Evolutionary conservation across 2,113 vertebrate genomes (phyloP).

Genomic region (Pelecanoides urinatrix): DNA sequence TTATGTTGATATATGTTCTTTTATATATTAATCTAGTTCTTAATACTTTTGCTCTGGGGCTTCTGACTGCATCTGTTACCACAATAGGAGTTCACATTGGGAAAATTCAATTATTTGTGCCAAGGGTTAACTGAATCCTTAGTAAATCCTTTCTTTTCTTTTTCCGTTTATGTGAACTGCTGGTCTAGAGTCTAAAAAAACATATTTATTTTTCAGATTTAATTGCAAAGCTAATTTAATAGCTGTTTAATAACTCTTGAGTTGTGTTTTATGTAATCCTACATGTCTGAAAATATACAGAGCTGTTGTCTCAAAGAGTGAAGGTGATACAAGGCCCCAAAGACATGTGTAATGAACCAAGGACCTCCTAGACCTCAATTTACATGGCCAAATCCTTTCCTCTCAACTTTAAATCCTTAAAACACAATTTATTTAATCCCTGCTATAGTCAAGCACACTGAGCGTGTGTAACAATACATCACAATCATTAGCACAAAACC

Average conservation of each 20-base stretch:
- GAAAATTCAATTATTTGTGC: constrained; percentile 5
- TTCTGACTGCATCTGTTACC: not conserved
- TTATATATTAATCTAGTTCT: not conserved
- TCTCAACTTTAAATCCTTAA: constrained; percentile 50
- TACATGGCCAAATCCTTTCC: constrained; percentile 53
- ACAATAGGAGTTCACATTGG: not conserved
- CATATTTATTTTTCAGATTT: not conserved
- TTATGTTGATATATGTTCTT: not conserved
- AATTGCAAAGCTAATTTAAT: not conserved
- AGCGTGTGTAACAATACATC: constrained; percentile 46
- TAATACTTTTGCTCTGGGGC: not conserved
- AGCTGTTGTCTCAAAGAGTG: not conserved
- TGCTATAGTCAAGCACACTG: constrained; percentile 21
- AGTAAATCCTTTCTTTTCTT: not conserved
- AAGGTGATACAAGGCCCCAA: not conserved
- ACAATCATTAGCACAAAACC: constrained; percentile 44
- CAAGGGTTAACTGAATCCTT: not conserved
- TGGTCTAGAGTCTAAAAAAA: not conserved
- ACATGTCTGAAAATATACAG: not conserved
- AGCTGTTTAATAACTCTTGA: not conserved
- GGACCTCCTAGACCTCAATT: constrained; percentile 34
- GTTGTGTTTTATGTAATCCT: not conserved
- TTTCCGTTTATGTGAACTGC: not conserved
- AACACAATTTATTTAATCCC: constrained; percentile 65
- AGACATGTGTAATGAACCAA: not conserved